Percentiles rank a stretch among this genome's conserved stretches.
Conservation (phyloP, 2,888 invertebrate species). For the Mactromeris polynyma region DNA sequence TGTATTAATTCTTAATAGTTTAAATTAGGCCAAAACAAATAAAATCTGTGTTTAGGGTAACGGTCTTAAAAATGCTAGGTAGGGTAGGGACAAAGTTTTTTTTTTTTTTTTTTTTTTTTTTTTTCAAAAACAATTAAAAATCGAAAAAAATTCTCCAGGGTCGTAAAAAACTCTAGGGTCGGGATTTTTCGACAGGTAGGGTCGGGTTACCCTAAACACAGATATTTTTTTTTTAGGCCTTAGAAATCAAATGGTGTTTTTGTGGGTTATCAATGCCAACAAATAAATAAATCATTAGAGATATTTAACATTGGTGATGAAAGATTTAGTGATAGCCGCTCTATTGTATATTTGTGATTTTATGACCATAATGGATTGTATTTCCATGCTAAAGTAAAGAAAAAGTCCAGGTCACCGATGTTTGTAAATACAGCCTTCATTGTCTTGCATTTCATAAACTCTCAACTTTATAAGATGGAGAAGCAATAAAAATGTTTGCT, state of each 20-base stretch:
- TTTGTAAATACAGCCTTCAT: constrained; percentile 40
- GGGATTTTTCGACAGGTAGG: no score
- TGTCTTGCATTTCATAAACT: constrained; percentile 31
- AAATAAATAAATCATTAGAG: constrained; percentile 64
- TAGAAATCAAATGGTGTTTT: constrained; percentile 33
- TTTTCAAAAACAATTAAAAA: no score
- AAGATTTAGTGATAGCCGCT: constrained; percentile 45
- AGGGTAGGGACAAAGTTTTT: no score
- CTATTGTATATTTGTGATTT: constrained; percentile 33
- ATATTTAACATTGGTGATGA: constrained; percentile 53
- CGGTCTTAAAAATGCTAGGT: no score
- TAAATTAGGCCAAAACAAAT: no score
- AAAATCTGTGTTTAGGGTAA: no score
- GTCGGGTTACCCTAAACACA: no score
- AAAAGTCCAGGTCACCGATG: constrained; percentile 25
- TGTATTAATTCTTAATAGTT: constrained; percentile 29
- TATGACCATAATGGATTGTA: constrained; percentile 26
- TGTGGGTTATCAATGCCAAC: constrained; percentile 34
- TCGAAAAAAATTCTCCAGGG: no score
- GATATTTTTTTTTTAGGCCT: no score
- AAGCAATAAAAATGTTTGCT: constrained; percentile 33
- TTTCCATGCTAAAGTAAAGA: constrained; percentile 32
- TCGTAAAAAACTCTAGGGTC: no score
- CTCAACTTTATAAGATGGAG: constrained; percentile 6
- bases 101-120: no score